These are phyloP conservation scores for Alectura lathami DNA, from an alignment of 2,113 vertebrate species.

Conservation along the genomic window DNA sequence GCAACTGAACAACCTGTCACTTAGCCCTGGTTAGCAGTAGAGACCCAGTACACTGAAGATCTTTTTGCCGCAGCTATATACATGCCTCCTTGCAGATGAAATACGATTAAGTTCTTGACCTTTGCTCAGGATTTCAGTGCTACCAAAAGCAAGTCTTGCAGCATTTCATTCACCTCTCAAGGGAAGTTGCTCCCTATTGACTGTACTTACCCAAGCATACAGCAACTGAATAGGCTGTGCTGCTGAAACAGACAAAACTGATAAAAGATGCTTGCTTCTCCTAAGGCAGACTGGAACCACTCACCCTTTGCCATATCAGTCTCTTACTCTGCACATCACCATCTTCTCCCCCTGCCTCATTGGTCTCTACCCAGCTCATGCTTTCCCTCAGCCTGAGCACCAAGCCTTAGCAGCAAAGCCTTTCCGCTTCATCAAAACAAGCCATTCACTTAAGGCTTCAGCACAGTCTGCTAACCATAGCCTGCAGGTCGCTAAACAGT, in stretches of 20 bases:
- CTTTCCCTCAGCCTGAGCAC: background rate
- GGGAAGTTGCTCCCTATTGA: background rate
- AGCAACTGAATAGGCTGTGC: background rate
- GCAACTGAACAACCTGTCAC: background rate
- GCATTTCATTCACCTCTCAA: background rate
- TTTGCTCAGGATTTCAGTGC: background rate
- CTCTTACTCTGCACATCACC: background rate
- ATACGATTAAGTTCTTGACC: background rate
- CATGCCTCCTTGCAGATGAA: background rate
- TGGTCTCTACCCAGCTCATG: background rate
- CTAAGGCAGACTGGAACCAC: background rate
- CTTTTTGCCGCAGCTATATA: background rate
- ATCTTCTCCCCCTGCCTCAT: background rate
- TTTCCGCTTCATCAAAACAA: background rate
- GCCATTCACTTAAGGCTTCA: background rate
- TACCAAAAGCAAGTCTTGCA: background rate
- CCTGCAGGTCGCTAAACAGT: background rate
- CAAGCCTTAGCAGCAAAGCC: background rate
- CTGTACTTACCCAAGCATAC: background rate
- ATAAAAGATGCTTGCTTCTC: background rate
- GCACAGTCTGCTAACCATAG: background rate
- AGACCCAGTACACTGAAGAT: background rate
- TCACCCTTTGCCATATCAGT: background rate
- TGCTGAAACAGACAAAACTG: background rate
- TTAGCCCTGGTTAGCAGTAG: background rate